Evolutionary conservation across 2,797 vertebrate species (phyloP).

Genomic region (Thunnus albacares): DNA sequence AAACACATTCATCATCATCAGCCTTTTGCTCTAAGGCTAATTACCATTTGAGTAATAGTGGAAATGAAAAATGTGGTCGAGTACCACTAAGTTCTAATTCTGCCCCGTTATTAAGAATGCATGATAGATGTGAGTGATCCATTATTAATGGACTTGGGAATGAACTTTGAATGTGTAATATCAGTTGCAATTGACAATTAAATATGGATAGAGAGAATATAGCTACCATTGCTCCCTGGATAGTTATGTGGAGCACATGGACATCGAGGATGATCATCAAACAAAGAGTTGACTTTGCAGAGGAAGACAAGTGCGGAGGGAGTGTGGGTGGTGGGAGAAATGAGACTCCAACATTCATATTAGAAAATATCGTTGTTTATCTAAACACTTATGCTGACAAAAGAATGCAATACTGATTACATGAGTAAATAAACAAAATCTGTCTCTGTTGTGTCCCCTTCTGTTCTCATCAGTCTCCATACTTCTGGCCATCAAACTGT

Average conservation of each 20-base stretch:
- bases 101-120: constrained; percentile 75
- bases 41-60: constrained; percentile 57
- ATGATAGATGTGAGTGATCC: constrained; percentile 71
- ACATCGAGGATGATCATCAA: constrained; percentile 54
- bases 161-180: constrained; percentile 77
- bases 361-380: constrained; percentile 17
- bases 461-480: constrained; percentile 89
- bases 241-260: constrained; percentile 12
- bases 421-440: constrained; percentile 34
- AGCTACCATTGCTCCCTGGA: constrained; percentile 42
- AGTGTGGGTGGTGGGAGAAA: constrained; percentile 19
- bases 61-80: constrained; percentile 61
- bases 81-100: constrained; percentile 67
- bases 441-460: constrained; percentile 28
- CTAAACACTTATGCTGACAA: neutral
- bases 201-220: constrained; percentile 66
- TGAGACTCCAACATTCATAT: constrained; percentile 4
- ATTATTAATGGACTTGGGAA: constrained; percentile 75
- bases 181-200: constrained; percentile 70
- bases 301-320: constrained; percentile 5
- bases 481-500: constrained; percentile 98
- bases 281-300: constrained; percentile 17
- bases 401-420: neutral
- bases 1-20: constrained; percentile 44
- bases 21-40: constrained; percentile 48